Evolutionary conservation across 2,888 invertebrate species (phyloP).

Genomic region (Xestia sexstrigata): DNA sequence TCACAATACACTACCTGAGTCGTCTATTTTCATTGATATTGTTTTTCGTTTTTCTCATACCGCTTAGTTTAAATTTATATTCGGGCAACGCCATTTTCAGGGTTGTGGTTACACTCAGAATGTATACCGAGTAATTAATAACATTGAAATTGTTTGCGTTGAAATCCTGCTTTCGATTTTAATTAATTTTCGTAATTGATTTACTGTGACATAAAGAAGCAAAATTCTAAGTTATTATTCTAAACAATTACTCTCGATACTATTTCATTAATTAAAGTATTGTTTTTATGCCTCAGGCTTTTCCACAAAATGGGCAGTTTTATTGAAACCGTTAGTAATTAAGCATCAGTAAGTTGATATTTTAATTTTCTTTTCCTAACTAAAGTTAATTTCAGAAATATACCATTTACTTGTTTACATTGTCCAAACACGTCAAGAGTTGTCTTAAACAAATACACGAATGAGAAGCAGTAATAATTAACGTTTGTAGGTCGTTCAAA

Average conservation of each 20-base stretch:
- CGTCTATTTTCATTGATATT: slow-evolving; percentile 18
- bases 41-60: slow-evolving; percentile 9
- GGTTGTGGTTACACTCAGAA: slow-evolving; percentile 13
- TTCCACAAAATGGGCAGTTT: not conserved
- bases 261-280: slow-evolving; percentile 20
- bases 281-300: slow-evolving; percentile 13
- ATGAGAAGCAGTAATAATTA: slow-evolving; percentile 49
- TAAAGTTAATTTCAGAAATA: slow-evolving; percentile 11
- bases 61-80: slow-evolving; percentile 3
- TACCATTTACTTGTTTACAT: slow-evolving; percentile 18
- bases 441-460: slow-evolving; percentile 53
- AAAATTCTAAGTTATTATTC: slow-evolving; percentile 28
- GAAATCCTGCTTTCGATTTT: slow-evolving; percentile 26
- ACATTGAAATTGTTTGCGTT: slow-evolving; percentile 29
- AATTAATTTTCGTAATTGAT: slow-evolving; percentile 52
- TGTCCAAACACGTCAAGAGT: slow-evolving; percentile 39
- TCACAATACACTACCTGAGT: slow-evolving; percentile 34
- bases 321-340: not conserved
- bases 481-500: slow-evolving; percentile 47
- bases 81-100: not conserved
- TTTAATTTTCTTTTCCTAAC: not conserved
- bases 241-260: slow-evolving; percentile 22
- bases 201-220: slow-evolving; percentile 22
- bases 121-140: slow-evolving; percentile 40
- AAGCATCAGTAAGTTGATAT: not conserved